A percentile compares a stretch with the other conserved stretches of the same genome.
Conservation (phyloP, 2,113 vertebrate species). For the Sturnira hondurensis region DNA sequence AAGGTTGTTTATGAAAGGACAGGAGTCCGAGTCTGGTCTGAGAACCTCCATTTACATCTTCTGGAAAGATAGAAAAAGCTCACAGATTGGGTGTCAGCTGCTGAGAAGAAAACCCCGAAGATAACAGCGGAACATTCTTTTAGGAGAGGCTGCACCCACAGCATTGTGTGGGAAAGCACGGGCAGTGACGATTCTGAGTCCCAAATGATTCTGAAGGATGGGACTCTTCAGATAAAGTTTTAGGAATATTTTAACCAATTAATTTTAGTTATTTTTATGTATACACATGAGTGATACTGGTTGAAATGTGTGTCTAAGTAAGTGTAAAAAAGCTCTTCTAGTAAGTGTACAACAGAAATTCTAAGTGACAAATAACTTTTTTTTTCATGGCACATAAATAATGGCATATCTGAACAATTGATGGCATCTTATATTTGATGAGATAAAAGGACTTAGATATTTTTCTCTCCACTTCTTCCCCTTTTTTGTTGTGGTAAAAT, state of each 20-base stretch:
- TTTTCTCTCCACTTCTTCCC: not conserved
- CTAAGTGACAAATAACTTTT: not conserved
- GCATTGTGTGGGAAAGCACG: not conserved
- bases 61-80: not conserved
- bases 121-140: not conserved
- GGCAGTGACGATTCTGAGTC: not conserved
- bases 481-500: too few relatives aligned
- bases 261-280: not conserved
- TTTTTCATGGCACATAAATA: not conserved
- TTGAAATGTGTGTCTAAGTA: not conserved
- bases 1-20: not conserved
- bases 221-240: not conserved
- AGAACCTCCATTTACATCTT: not conserved
- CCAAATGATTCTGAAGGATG: not conserved
- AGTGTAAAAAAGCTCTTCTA: not conserved
- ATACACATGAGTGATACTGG: not conserved
- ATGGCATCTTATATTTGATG: not conserved
- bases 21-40: not conserved
- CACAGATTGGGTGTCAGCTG: not conserved
- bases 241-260: not conserved
- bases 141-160: not conserved
- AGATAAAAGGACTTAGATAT: not conserved
- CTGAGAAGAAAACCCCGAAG: not conserved
- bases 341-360: not conserved
- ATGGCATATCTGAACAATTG: not conserved